These are phyloP conservation scores for Lamproptera curius DNA, from an alignment of 2,888 invertebrate species.

Conservation along the genomic window DNA sequence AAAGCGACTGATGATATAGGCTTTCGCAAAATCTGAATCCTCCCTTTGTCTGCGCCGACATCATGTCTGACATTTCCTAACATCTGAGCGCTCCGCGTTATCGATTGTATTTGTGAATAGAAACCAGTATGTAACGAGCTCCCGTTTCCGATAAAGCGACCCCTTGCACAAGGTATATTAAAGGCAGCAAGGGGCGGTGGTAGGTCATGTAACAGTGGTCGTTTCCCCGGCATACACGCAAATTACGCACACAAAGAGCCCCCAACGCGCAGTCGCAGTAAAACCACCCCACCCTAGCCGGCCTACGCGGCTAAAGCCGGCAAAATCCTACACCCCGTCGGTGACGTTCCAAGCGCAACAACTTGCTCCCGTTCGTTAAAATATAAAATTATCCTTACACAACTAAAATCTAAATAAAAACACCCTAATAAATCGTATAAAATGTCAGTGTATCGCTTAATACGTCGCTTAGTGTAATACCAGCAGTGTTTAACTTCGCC, in stretches of 20 bases:
- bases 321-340: conserved; percentile 68
- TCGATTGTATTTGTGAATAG: conserved; percentile 70
- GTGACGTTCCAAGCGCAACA: conserved; percentile 67
- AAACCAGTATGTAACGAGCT: conserved; percentile 42
- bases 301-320: conserved; percentile 54
- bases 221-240: conserved; percentile 49
- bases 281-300: conserved; percentile 62
- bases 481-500: conserved; percentile 31
- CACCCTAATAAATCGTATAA: conserved; percentile 36
- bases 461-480: conserved; percentile 52
- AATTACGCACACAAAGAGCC: conserved; percentile 55
- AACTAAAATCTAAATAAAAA: conserved; percentile 28
- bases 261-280: conserved; percentile 62
- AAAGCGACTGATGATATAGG: conserved; percentile 25
- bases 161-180: conserved; percentile 26
- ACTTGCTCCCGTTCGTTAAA: conserved; percentile 40
- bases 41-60: conserved; percentile 55
- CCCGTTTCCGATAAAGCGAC: conserved; percentile 38
- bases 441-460: conserved; percentile 45
- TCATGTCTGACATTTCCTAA: conserved; percentile 68
- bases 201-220: conserved; percentile 41
- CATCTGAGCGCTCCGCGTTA: conserved; percentile 63
- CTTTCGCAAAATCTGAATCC: conserved; percentile 37
- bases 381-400: not conserved
- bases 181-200: conserved; percentile 36